Base-by-base conservation (phyloP, 2,797 vertebrate species). In the Sphenopsis melanotis region DNA sequence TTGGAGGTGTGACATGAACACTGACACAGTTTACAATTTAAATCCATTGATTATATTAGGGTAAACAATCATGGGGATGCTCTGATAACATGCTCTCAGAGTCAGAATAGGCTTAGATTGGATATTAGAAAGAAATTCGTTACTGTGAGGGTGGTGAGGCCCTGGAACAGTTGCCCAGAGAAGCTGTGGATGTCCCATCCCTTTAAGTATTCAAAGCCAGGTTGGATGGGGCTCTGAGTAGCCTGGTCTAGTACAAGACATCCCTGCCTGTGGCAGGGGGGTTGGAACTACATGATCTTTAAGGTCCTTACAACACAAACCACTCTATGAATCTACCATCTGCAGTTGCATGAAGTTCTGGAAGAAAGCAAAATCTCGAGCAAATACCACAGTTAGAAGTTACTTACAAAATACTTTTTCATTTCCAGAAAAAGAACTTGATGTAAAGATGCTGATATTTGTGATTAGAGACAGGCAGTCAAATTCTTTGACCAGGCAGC, bases 211-310 rank as follows among this genome's bases (percentile, higher is more conserved):
- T 29, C 49, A 56, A 55, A 27, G 11, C 41, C 11, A 42, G 18
- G 27, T 20, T 55, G 47, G 56, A 36, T 41, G 30, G 26, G 56
- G 26, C 49, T 78, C 29, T 60, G 20, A 46, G 71, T 21, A 53
- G 15, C 29, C 11, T 39, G 30, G 41, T 34, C 11, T 60, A 24
- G 9, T 47, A 49, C 14, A 26, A 29, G 24, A 30, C 3, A 5
- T 34, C 55, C 16, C 20, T 69, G 30, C 24, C 20, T 3, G 1
- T 53, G 39, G 15, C 1, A 3, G 2, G 7, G 15, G 5, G 3
- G 2, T 34, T 85, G 55, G 29, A 77, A 21, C 29, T 60, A 12
- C 3, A 0, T 29, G 19, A 24, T 65, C 17, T 57, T 56, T 29
- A 63, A 63, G 23, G 15, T 29, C 19, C 27, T 66, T 61, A 46